Evolutionary conservation across 2,113 vertebrate species (phyloP).

Genomic region (Dicaeum eximium): DNA sequence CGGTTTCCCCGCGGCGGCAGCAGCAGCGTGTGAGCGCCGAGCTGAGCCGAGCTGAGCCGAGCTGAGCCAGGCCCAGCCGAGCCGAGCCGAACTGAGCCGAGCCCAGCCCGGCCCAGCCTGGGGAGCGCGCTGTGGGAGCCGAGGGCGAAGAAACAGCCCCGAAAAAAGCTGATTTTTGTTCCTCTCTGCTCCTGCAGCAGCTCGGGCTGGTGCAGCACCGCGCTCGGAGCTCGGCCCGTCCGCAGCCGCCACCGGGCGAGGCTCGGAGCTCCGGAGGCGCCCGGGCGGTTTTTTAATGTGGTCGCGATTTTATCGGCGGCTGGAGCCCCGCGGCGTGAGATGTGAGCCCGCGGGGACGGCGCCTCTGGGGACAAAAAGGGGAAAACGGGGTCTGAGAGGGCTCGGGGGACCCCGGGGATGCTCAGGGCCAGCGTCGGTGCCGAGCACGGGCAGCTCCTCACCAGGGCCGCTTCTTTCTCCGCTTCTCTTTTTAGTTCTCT

Average conservation of each 20-base stretch:
- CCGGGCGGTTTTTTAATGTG: too few species aligned
- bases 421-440: rapidly evolving
- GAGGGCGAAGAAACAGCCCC: neutral
- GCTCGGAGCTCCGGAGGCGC: neutral
- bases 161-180: neutral
- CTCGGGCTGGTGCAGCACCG: neutral
- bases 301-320: too few species aligned
- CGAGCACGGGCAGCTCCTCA: rapidly evolving
- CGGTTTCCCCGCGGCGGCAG: neutral
- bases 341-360: rapidly evolving
- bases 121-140: neutral
- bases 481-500: neutral
- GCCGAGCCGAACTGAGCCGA: too few species aligned
- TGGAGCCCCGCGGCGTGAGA: too few species aligned
- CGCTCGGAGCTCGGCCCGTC: neutral
- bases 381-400: rapidly evolving
- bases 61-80: too few species aligned
- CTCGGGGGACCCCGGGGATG: neutral
- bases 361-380: rapidly evolving
- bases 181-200: neutral
- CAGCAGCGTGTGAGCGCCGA: neutral
- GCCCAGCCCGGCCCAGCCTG: too few species aligned
- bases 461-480: rapidly evolving
- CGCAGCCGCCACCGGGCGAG: too few species aligned
- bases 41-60: too few species aligned